Percentiles rank a stretch among this genome's conserved stretches.
Conservation (phyloP, 2,888 invertebrate species). For the Entomobrya proxima region DNA sequence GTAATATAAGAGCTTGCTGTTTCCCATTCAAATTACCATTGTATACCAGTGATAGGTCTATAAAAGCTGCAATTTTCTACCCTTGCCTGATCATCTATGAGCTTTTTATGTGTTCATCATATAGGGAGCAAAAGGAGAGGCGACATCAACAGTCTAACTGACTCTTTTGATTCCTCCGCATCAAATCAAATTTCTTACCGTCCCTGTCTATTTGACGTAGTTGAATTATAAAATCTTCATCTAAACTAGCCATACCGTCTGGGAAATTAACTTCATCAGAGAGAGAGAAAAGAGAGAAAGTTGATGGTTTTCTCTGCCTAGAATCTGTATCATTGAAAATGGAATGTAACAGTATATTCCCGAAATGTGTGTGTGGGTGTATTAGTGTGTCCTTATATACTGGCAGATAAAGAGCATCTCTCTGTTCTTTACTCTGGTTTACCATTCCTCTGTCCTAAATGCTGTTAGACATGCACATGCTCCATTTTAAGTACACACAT, state of each 20-base stretch:
- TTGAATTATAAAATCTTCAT: constrained; percentile 52
- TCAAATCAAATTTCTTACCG: constrained; percentile 38
- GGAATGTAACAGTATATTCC: neutral
- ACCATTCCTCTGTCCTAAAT: neutral
- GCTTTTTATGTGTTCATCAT: neutral
- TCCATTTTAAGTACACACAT: too few relatives aligned
- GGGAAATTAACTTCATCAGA: constrained; percentile 60
- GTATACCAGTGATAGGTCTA: constrained; percentile 40
- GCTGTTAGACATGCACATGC: constrained; percentile 13
- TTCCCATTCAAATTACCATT: constrained; percentile 62
- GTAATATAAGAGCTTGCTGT: constrained; percentile 8
- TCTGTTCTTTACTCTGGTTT: neutral
- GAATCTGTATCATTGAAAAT: constrained; percentile 12
- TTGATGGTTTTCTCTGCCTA: constrained; percentile 29
- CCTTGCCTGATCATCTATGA: constrained; percentile 7
- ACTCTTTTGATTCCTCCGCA: constrained; percentile 24
- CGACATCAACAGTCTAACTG: constrained; percentile 1
- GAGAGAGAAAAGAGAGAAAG: too few relatives aligned
- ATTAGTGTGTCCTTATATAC: neutral
- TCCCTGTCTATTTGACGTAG: constrained; percentile 18
- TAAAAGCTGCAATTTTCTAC: constrained; percentile 24
- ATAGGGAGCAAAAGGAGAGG: neutral
- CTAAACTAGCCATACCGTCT: constrained; percentile 53
- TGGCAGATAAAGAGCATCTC: too few relatives aligned
- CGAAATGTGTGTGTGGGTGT: neutral